Evolutionary conservation across 2,113 vertebrate species (phyloP).

Genomic region (Meleagris gallopavo): DNA sequence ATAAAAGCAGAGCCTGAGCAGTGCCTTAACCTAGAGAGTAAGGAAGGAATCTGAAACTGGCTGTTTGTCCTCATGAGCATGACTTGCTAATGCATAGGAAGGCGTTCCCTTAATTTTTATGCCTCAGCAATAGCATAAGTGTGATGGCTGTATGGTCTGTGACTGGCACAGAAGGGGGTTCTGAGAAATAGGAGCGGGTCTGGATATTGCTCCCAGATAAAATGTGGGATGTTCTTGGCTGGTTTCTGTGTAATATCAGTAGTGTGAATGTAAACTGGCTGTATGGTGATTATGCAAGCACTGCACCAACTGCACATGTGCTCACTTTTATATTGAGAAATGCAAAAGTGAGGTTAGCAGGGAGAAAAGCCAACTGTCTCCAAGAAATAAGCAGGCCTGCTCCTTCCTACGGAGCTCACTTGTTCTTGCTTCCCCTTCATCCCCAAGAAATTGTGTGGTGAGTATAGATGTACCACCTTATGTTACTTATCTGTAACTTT

Average conservation of each 20-base stretch:
- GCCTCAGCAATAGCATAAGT: neutral
- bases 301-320: rapidly evolving
- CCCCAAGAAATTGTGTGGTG: neutral
- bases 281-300: rapidly evolving
- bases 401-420: rapidly evolving
- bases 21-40: too few species aligned
- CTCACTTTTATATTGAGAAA: neutral
- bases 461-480: neutral
- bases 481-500: neutral
- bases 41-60: too few species aligned
- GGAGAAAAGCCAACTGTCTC: neutral
- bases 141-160: neutral
- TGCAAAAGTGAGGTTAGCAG: neutral
- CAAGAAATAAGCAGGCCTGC: neutral
- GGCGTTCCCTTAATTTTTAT: rapidly evolving
- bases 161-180: neutral
- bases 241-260: too few species aligned
- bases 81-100: rapidly evolving
- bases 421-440: neutral
- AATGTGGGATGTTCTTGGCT: too few species aligned
- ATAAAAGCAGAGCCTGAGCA: neutral
- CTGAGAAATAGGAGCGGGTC: rapidly evolving
- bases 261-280: rapidly evolving
- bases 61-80: neutral
- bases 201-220: too few species aligned